Conservation (phyloP, 2,113 vertebrate species). For the Tachuris rubrigastra region DNA sequence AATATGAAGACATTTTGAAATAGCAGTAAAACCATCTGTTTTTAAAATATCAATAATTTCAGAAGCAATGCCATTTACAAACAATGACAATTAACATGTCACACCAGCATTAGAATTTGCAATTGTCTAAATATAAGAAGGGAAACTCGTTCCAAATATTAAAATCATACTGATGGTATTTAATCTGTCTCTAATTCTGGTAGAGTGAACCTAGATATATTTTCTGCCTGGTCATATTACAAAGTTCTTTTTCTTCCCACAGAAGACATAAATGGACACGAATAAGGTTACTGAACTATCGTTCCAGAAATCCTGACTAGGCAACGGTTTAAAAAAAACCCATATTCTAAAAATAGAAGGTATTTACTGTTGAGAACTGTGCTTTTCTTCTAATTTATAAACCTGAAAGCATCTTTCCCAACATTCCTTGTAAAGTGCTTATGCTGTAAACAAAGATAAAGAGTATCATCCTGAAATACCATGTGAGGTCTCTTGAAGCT, state of each 20-base stretch:
- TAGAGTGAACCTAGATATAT: conserved; percentile 11
- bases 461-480: background rate
- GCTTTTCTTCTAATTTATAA: background rate
- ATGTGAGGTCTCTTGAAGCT: background rate
- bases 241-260: conserved; percentile 14
- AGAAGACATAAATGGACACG: conserved; percentile 12
- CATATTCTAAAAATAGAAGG: background rate
- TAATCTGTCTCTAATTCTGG: conserved; percentile 20
- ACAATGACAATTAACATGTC: conserved; percentile 43
- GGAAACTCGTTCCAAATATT: conserved; percentile 24
- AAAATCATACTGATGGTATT: background rate
- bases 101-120: conserved; percentile 20
- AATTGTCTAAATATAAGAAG: background rate
- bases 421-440: background rate
- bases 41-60: conserved; percentile 1
- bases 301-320: conserved; percentile 1
- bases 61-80: conserved; percentile 36
- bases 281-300: background rate
- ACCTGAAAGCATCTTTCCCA: background rate
- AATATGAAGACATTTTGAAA: background rate
- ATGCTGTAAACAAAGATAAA: background rate
- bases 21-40: background rate
- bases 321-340: background rate
- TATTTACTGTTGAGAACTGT: background rate
- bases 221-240: background rate